Base-by-base conservation (phyloP, 2,888 invertebrate genomes). In the Rhogogaster chlorosoma region DNA sequence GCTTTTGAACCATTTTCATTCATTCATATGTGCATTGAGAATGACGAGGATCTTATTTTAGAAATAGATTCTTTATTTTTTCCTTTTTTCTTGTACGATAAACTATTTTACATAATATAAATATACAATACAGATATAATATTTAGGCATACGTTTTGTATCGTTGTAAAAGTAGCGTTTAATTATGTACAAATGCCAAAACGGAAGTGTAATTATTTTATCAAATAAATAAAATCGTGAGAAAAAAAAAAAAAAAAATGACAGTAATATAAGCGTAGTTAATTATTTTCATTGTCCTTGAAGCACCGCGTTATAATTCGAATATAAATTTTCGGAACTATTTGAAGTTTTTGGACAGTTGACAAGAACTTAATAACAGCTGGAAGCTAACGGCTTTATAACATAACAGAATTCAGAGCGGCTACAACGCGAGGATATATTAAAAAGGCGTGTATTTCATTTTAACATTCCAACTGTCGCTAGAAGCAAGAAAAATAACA, bases 191-290 rank as follows among this genome's bases (percentile, higher is more conserved):
- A 89, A 88, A 86, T 86, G 85, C 83, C 86, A 82, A 87, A 84
- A 85, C 82, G 86, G 87, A 88, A 86, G 83, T 90, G 88, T 89
- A 89, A 90, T 85, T 89, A 90, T 89, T 90, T 89, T 89, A 89
- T 86, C 87, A 88, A 71, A 83, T 80, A 80, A 80, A 53, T 53
- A 53, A 32, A 53, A 10, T 12, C 12, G 18, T 45, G 45, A 78
- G 22, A 78, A 57, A 38, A 6, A 9, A 22, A 29, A 49, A n/a
- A 32, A 78, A 7, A 57, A n/a, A 26, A 32, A 78, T 9, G 26
- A 78, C 22, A 57, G 29, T 57, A 78, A 15, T 53, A 49, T 7
- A 15, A 29, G 45, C 45, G 29, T 18, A 6, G 32, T 12, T 77
- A 29, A 49, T 49, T 29, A 45, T 42, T 22, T 45, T 9, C 42